These are phyloP conservation scores for Musca vetustissima DNA, from an alignment of 1,140 invertebrate species.

Conservation along the genomic window DNA sequence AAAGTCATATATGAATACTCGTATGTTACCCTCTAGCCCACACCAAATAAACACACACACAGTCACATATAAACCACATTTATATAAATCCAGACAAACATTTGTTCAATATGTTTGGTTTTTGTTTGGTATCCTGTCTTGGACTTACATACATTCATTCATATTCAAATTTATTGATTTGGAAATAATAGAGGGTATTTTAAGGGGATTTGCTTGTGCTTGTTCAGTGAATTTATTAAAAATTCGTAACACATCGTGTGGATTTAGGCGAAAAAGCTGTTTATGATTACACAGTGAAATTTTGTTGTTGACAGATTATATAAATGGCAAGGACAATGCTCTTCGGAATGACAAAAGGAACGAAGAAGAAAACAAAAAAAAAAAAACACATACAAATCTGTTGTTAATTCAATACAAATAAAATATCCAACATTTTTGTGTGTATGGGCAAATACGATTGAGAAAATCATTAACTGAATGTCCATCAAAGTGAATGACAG, in stretches of 20 bases:
- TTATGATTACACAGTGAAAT: not conserved
- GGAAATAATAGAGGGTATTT: not conserved
- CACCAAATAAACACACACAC: too few species aligned
- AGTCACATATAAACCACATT: too few species aligned
- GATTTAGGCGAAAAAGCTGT: not conserved
- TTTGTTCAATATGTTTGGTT: not conserved
- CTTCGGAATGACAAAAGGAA: not conserved
- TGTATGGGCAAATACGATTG: too few species aligned
- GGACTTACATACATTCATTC: too few species aligned
- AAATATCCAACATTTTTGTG: not conserved
- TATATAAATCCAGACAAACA: too few species aligned
- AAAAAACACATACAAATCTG: not conserved
- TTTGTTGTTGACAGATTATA: not conserved
- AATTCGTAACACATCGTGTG: not conserved
- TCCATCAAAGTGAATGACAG: too few species aligned
- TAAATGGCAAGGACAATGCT: not conserved
- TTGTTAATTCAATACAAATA: not conserved
- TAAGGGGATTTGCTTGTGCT: too few species aligned
- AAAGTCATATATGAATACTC: too few species aligned
- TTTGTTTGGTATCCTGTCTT: not conserved
- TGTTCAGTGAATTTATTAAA: not conserved
- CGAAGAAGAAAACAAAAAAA: not conserved
- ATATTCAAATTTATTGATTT: constrained; percentile 16
- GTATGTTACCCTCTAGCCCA: too few species aligned
- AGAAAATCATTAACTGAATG: too few species aligned